Conservation (phyloP, 2,797 vertebrate genomes). For the Esox lucius region DNA sequence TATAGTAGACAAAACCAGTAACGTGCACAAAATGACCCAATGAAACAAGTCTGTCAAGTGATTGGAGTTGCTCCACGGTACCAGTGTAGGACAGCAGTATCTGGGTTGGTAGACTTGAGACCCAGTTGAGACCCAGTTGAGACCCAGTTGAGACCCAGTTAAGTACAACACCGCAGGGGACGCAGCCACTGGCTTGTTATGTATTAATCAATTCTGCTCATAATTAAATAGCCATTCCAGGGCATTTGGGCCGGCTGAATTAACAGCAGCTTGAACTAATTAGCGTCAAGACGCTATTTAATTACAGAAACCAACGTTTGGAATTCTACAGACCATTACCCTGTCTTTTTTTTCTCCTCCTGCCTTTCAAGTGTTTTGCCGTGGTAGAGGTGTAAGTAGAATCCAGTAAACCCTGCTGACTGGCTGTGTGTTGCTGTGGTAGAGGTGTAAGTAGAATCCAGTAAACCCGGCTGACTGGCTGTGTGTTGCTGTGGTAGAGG, state of each 20-base stretch:
- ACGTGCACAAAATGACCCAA: background rate
- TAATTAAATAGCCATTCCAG: constrained; percentile 64
- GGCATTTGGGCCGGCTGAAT: constrained; percentile 55
- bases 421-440: too few species aligned
- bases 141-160: constrained; percentile 15
- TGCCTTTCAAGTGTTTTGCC: constrained; percentile 40
- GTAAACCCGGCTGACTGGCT: too few species aligned
- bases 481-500: too few species aligned
- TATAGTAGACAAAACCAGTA: background rate
- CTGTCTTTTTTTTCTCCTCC: constrained; percentile 35
- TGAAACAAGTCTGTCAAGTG: too few species aligned
- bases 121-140: too few species aligned
- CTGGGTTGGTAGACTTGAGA: background rate
- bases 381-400: background rate
- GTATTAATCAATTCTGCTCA: constrained; percentile 59
- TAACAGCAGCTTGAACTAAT: constrained; percentile 72
- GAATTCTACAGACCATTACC: constrained; percentile 69
- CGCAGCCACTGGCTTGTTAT: constrained; percentile 45
- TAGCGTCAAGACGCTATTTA: constrained; percentile 66
- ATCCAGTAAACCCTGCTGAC: background rate
- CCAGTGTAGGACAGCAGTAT: background rate
- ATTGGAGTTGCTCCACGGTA: too few species aligned
- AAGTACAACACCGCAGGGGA: constrained; percentile 19
- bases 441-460: too few species aligned
- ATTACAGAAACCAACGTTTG: constrained; percentile 59